These are phyloP conservation scores for Diploptera punctata DNA, from an alignment of 2,888 invertebrate genomes.

Conservation along the genomic window DNA sequence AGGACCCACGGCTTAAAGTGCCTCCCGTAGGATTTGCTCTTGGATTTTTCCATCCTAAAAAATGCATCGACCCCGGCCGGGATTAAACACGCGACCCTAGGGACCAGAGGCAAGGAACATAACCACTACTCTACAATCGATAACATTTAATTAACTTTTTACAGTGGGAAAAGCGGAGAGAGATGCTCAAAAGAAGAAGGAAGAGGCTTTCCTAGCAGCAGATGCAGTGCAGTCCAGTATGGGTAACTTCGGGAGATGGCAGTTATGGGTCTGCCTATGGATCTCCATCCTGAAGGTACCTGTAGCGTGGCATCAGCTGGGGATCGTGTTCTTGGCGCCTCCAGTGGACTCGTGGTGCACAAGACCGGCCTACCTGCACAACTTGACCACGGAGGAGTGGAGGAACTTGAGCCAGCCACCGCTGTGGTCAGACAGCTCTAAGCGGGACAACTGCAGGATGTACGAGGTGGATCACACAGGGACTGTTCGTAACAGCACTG, in stretches of 20 bases:
- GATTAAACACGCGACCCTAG: no score
- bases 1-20: no score
- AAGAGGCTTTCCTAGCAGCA: not conserved
- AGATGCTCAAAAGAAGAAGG: not conserved
- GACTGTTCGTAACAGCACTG: constrained; percentile 33
- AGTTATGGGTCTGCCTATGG: constrained; percentile 71
- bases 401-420: constrained; percentile 50
- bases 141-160: not conserved
- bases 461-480: constrained; percentile 45
- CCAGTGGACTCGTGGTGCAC: constrained; percentile 65
- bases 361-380: constrained; percentile 48
- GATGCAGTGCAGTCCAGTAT: constrained; percentile 32
- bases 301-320: constrained; percentile 81
- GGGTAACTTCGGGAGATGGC: constrained; percentile 66
- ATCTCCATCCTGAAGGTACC: constrained; percentile 78
- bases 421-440: constrained; percentile 45
- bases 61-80: no score
- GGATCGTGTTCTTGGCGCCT: constrained; percentile 78
- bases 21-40: no score
- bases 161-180: constrained; percentile 12
- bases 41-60: no score
- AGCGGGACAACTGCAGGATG: constrained; percentile 47
- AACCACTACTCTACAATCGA: not conserved
- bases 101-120: no score
- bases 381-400: constrained; percentile 1